phyloP scores from a whole-genome alignment of 2,113 vertebrate genomes.

The Pomatorhinus ruficollis region DNA sequence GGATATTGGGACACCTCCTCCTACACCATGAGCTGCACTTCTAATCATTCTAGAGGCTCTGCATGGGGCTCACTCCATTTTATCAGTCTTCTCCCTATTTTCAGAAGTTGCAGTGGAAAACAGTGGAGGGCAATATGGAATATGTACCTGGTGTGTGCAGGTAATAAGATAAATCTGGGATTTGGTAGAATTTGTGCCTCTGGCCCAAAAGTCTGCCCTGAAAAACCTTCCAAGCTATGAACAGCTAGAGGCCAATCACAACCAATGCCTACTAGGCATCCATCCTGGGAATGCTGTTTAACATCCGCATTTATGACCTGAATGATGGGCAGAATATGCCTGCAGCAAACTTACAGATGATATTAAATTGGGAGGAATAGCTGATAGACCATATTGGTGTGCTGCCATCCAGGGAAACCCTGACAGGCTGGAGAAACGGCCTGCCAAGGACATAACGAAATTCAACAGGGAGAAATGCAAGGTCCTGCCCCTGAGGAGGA shows the following conservation, averaged over 20 bases:
- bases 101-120: neutral
- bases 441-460: neutral
- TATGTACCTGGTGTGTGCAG: neutral
- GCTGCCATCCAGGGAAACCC: neutral
- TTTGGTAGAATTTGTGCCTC: neutral
- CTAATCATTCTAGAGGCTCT: neutral
- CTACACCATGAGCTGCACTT: neutral
- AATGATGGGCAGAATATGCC: neutral
- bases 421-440: neutral
- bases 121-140: neutral
- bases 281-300: neutral
- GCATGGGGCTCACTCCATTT: neutral
- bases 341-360: rapidly evolving
- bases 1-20: neutral
- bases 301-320: neutral
- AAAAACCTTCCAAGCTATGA: neutral
- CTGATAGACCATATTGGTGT: neutral
- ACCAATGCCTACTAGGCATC: neutral
- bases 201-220: neutral
- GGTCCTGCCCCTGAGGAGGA: neutral
- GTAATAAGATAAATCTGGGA: neutral
- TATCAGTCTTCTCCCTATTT: neutral
- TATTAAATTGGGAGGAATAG: neutral
- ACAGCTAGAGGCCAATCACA: neutral
- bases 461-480: neutral